A percentile compares a stretch with the other conserved stretches of the same genome.
Conservation (phyloP, 2,113 vertebrate genomes). For the Rhadina sibilatrix region DNA sequence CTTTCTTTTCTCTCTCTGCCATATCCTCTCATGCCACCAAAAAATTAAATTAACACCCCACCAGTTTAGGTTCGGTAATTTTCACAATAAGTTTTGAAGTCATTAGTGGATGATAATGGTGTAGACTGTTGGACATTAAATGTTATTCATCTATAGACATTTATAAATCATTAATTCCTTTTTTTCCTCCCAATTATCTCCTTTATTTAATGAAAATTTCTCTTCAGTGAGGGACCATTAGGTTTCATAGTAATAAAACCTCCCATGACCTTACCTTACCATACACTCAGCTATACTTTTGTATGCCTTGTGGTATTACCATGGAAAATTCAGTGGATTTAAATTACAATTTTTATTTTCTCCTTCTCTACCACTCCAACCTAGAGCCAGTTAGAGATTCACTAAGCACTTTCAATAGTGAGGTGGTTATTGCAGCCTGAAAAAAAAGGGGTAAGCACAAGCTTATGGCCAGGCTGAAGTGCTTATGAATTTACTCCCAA, state of each 20-base stretch:
- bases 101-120: slow-evolving; percentile 16
- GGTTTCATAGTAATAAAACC: slow-evolving; percentile 57
- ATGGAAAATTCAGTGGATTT: slow-evolving; percentile 7
- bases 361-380: neutral
- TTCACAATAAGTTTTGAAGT: slow-evolving; percentile 11
- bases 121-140: neutral
- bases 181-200: slow-evolving; percentile 11
- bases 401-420: neutral
- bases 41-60: slow-evolving; percentile 54
- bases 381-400: neutral
- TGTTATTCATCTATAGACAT: neutral
- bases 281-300: neutral
- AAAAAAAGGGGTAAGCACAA: neutral
- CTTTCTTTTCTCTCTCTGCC: slow-evolving; percentile 25
- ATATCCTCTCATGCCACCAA: neutral
- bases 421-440: neutral
- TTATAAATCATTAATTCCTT: neutral
- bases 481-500: neutral
- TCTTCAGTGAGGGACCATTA: slow-evolving; percentile 2
- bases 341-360: neutral
- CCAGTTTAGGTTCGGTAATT: neutral
- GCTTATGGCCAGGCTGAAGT: neutral
- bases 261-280: slow-evolving; percentile 4
- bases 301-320: neutral
- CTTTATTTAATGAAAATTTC: slow-evolving; percentile 11